Evolutionary conservation across 2,888 invertebrate genomes (phyloP), one percentile per base, ranked within the genome.

Genomic region (Chouioia cunea): DNA sequence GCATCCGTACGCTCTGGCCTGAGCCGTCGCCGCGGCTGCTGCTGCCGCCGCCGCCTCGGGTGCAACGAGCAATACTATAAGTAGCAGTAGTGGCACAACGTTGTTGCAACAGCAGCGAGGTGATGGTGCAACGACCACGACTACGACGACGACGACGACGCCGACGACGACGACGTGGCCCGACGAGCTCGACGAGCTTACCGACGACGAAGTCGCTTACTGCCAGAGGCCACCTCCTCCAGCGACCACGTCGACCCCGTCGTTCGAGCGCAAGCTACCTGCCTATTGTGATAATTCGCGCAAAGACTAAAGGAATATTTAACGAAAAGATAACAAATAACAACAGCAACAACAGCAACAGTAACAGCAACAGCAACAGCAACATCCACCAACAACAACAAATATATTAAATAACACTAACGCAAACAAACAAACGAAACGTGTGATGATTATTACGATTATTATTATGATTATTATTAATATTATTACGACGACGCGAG

Each of bases 1-100:
- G 6, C 84, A 85, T 77, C 84, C 83, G 74, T 95, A 95, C 85
- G 94, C 95, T 79, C 88, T 94, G 88, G 94, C 94, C 89, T 95
- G 94, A 93, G 90, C 86, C 86, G 82, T 81, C 75, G 81, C 80
- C 63, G 78, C 77, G 63, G 77, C 77, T 57, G 74, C 74, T 43
- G 76, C 77, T 43, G 76, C 77, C 60, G 59, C 77, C 12, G 58
- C 58, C 23, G 69, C 58, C 18, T 64, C 65, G 22, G 27, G 62
- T 47, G 22, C 65, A 22, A n/a, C 67, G 36, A 27, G 43, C 65
- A 2, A 16, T 18, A 46, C 47, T n/a, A 47, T 22, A 20, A 54
- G 53, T 67, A n/a, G 54, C 70, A 20, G 36, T 62, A 10, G 64
- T 65, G 43, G 54, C 72, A 20, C 62, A 44, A 54, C 63, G 54